Conservation (phyloP, 92 coral and sea anemone species). For the Umimayanthus chanpuru region DNA sequence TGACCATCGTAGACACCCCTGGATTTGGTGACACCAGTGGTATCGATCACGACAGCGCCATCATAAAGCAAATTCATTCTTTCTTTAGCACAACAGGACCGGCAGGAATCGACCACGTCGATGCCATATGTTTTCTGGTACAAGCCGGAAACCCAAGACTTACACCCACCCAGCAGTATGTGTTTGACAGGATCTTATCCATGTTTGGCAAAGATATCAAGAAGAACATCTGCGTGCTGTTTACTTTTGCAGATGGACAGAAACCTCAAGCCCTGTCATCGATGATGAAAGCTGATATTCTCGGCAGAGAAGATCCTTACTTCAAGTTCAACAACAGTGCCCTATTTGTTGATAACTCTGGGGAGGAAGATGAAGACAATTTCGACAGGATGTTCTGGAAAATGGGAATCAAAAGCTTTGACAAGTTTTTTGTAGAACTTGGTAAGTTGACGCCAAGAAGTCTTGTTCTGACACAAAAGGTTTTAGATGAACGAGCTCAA, state of each 20-base stretch:
- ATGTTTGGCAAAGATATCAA: conserved; percentile 63
- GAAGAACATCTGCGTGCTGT: conserved; percentile 50
- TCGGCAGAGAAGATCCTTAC: conserved; percentile 14
- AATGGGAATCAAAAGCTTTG: conserved; percentile 54
- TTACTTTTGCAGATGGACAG: conserved; percentile 53
- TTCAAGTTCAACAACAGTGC: conserved; percentile 57
- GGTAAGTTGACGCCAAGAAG: conserved; percentile 29
- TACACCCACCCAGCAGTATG: conserved; percentile 54
- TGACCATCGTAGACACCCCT: conserved; percentile 55
- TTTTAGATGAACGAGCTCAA: conserved; percentile 49
- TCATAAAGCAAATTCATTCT: conserved; percentile 42
- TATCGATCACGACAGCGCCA: conserved; percentile 38
- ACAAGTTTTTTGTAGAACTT: conserved; percentile 36
- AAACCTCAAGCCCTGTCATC: conserved; percentile 53
- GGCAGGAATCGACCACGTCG: conserved; percentile 55
- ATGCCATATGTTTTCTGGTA: conserved; percentile 52
- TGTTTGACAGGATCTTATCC: conserved; percentile 54
- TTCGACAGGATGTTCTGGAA: conserved; percentile 51
- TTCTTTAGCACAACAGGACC: conserved; percentile 47
- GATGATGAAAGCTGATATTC: conserved; percentile 44
- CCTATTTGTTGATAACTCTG: conserved; percentile 51
- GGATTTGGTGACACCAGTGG: conserved; percentile 63
- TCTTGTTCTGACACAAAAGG: conserved; percentile 52
- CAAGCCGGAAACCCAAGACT: conserved; percentile 59
- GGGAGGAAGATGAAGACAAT: conserved; percentile 39